These are phyloP conservation scores for Tupaia tana DNA, from an alignment of 2,113 vertebrate species.

Conservation along the genomic window DNA sequence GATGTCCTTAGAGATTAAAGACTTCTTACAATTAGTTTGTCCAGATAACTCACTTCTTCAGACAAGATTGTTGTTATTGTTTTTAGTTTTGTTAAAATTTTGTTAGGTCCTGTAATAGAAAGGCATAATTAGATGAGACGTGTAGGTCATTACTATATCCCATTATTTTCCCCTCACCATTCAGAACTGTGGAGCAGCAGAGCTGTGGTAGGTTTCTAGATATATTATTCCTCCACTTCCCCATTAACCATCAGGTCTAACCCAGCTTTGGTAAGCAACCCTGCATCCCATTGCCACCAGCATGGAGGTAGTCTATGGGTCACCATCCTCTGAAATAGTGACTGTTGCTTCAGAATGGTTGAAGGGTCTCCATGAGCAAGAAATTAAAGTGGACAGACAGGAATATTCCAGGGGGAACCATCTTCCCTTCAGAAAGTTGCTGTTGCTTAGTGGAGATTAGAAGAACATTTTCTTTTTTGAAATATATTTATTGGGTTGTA, in stretches of 20 bases:
- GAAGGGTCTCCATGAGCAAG: fast-evolving
- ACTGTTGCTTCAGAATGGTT: fast-evolving
- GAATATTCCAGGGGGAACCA: fast-evolving
- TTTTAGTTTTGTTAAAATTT: not conserved
- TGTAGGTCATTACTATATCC: not conserved
- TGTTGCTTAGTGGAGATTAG: not conserved
- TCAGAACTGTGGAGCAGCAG: not conserved
- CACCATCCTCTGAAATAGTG: fast-evolving
- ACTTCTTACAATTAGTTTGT: not conserved
- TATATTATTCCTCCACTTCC: fast-evolving
- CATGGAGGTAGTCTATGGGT: fast-evolving
- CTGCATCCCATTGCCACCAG: not conserved
- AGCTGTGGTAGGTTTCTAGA: not conserved
- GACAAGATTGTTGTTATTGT: not conserved
- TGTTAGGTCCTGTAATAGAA: not conserved
- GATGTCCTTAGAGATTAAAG: not conserved
- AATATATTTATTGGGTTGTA: too few species aligned
- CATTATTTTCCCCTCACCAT: not conserved
- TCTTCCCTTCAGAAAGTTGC: not conserved
- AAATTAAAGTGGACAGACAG: fast-evolving
- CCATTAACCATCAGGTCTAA: fast-evolving
- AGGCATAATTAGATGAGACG: not conserved
- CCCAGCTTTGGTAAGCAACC: not conserved
- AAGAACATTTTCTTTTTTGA: not conserved
- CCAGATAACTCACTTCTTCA: not conserved